These are phyloP conservation scores for Trissoscelio sp. DNA, from an alignment of 2,888 invertebrate genomes.

Conservation along the genomic window DNA sequence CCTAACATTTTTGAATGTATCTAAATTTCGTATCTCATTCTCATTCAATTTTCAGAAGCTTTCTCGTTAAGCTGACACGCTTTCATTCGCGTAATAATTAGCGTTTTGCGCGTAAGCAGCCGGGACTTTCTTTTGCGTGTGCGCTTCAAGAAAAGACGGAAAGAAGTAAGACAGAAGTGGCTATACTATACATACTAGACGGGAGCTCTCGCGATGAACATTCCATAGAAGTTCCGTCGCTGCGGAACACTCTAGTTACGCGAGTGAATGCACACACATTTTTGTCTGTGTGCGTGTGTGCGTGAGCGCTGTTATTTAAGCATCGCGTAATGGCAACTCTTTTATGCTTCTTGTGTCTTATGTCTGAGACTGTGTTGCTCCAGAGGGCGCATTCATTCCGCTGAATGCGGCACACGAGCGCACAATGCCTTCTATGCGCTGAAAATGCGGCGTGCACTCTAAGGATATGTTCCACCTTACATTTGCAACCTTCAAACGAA, in stretches of 20 bases:
- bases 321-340: conserved; percentile 82
- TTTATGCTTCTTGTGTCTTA: conserved; percentile 82
- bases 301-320: conserved; percentile 81
- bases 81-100: conserved; percentile 72
- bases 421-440: conserved; percentile 72
- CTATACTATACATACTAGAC: conserved; percentile 38
- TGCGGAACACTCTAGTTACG: conserved; percentile 63
- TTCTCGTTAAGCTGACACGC: conserved; percentile 24
- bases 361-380: conserved; percentile 79
- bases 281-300: conserved; percentile 69
- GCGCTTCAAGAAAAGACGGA: conserved; percentile 59
- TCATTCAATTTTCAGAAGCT: conserved; percentile 8
- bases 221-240: conserved; percentile 69
- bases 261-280: conserved; percentile 51
- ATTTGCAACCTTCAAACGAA: conserved; percentile 37
- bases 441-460: conserved; percentile 71
- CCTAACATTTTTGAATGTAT: too few relatives aligned
- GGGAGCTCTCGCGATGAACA: conserved; percentile 67
- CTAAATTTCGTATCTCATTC: not conserved
- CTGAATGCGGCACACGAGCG: conserved; percentile 66
- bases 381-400: conserved; percentile 76
- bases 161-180: conserved; percentile 64
- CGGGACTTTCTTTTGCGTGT: conserved; percentile 55
- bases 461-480: conserved; percentile 70
- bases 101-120: conserved; percentile 71